Evolutionary conservation across 2,113 vertebrate genomes (phyloP).

Genomic region (Parus major): DNA sequence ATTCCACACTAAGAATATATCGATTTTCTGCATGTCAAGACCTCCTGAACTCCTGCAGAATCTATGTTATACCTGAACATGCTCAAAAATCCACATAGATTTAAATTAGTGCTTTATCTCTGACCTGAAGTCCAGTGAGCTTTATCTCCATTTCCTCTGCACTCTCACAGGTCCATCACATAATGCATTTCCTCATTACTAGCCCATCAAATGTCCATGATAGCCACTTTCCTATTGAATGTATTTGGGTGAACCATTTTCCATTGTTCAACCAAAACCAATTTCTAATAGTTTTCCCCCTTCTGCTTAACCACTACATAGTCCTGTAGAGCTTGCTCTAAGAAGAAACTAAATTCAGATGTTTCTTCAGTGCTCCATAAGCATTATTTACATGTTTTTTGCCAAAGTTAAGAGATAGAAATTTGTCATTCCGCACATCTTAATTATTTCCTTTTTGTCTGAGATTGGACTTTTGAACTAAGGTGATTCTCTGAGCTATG

Average conservation of each 20-base stretch:
- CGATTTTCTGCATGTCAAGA: background rate
- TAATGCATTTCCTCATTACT: background rate
- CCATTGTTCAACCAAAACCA: background rate
- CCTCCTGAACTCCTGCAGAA: background rate
- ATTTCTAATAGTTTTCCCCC: background rate
- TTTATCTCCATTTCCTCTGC: background rate
- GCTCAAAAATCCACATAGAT: background rate
- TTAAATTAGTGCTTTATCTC: background rate
- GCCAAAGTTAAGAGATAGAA: background rate
- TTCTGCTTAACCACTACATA: background rate
- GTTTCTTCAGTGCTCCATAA: background rate
- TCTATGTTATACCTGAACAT: background rate
- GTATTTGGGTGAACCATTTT: background rate
- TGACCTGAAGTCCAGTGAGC: background rate
- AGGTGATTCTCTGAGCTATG: background rate
- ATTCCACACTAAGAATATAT: background rate
- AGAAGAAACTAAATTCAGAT: background rate
- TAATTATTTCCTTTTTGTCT: background rate
- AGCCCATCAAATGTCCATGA: background rate
- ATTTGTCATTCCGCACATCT: background rate
- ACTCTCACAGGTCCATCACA: background rate
- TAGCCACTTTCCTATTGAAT: background rate
- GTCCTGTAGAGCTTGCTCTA: background rate
- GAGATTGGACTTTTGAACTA: background rate
- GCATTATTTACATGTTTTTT: background rate